Conservation (phyloP, 2,888 invertebrate genomes). For the Melanargia galathea region DNA sequence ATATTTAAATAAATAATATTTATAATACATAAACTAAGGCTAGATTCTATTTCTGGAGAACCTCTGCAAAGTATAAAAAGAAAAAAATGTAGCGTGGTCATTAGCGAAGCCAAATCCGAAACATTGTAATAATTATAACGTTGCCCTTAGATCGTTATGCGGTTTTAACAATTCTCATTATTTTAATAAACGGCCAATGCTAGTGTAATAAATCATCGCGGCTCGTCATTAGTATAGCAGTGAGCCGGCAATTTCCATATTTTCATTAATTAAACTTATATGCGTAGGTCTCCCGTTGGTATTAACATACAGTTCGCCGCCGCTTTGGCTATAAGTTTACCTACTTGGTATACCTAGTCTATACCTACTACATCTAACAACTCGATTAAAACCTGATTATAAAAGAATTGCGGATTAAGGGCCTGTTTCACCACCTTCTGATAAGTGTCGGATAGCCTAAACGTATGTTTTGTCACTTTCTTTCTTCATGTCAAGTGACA, state of each 20-base stretch:
- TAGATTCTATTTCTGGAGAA: neutral
- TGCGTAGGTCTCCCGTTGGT: neutral
- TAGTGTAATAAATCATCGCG: conserved; percentile 69
- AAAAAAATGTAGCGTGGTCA: conserved; percentile 28
- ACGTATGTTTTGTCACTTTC: no score
- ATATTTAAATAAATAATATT: no score
- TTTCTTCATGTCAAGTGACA: no score
- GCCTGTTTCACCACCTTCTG: no score
- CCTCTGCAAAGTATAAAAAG: neutral
- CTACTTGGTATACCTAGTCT: no score
- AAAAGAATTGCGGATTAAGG: no score
- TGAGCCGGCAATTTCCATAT: conserved; percentile 67
- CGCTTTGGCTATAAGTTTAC: neutral
- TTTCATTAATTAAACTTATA: conserved; percentile 56
- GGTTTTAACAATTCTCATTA: conserved; percentile 60
- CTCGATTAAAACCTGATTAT: no score
- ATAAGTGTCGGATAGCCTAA: no score
- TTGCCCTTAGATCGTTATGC: conserved; percentile 46
- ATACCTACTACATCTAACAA: no score
- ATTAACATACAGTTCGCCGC: neutral
- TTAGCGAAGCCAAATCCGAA: conserved; percentile 37
- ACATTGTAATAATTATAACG: conserved; percentile 46
- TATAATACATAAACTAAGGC: neutral
- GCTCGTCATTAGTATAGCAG: conserved; percentile 58
- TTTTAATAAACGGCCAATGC: conserved; percentile 64